Base-by-base conservation (phyloP, 2,888 invertebrate species). In the Liopterus haemorrhoidalis region DNA sequence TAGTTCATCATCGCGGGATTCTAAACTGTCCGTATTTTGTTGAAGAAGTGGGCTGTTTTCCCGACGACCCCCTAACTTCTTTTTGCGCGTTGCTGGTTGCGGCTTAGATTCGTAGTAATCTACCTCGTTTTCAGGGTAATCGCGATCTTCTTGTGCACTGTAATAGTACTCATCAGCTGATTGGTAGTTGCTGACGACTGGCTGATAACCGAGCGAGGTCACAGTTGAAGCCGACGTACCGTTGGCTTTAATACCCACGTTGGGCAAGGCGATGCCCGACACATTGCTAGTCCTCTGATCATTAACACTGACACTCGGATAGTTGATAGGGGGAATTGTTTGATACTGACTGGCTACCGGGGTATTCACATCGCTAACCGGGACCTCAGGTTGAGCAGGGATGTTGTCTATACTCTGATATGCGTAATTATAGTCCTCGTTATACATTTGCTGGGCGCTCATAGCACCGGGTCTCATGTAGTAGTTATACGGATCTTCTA, bases 351-450 rank as follows among this genome's bases (percentile, higher is more conserved):
- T 8, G 28, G 28, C 11, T 9, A n/a, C 4, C 8, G 18, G 5
- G 11, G 28, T 11, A 49, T 48, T 38, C 32, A 46, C 32, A 46
- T 48, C 49, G 43, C 39, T 30, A 36, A 44, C 47, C 37, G 54
- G 20, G 21, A 58, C 59, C 37, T 59, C 60, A 11, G 54, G 57
- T 41, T 61, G 58, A 16, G 51, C 54, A 41, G 72, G 71, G 54
- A 78, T 65, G 65, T 78, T 81, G 65, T 81, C 81, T 57, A 75
- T 76, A 67, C 80, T 81, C 57, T 75, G 74, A 70, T 82, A 82
- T 65, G 80, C 79, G 65, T 79, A 78, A 65, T 80, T 82, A 62
- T 81, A 81, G 66, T 82, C 78, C 62, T 82, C 79, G 64, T 79
- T 80, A 65, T 79, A 81, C 46, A 60, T 63, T 41, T 67, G 64